Evolutionary conservation across 2,888 invertebrate genomes (phyloP), one percentile per base, ranked within the genome.

Genomic region (Epinotia nisella): DNA sequence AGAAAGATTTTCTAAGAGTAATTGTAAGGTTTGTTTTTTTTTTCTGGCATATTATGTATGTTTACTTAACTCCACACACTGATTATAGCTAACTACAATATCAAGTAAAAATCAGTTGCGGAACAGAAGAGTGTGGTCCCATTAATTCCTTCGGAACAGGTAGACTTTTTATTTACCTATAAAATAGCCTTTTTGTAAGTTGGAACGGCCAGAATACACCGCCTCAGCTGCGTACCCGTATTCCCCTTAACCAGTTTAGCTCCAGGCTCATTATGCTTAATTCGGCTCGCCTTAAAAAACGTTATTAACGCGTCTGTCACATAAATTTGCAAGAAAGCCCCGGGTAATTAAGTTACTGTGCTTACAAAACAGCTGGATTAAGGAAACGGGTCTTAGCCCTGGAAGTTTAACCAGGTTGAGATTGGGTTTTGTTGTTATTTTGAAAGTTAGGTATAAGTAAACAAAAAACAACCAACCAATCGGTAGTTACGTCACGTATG

Each of bases 271-370:
- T 68, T 72, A 68, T 62, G 45, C 72, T 21, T 64, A 73, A 73
- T 64, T 68, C 49, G 51, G 64, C 45, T 41, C 49, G 21, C 64
- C 58, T 73, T 59, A 73, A 73, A 73, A 73, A 73, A 73, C 64
- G 68, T 73, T 69, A 73, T 73, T 73, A 73, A 53, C 69, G 73
- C 69, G 69, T 64, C 58, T 73, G 73, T 73, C 73, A 17, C 68
- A 73, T 73, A 73, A 73, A 73, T 73, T 73, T 51, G 17, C 62
- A 39, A 49, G 61, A 66, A 72, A 29, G 51, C 24, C 62, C 45
- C 45, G 21, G 58, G 73, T 69, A 73, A 69, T 73, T 73, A 73
- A 73, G 73, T 69, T 64, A 73, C 72, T 49, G 68, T 58, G 71
- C 64, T 55, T 71, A 72, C 56, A 62, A 49, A 72, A 64, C 69